Base-by-base conservation (phyloP, 2,113 vertebrate species). In the Talpa occidentalis region DNA sequence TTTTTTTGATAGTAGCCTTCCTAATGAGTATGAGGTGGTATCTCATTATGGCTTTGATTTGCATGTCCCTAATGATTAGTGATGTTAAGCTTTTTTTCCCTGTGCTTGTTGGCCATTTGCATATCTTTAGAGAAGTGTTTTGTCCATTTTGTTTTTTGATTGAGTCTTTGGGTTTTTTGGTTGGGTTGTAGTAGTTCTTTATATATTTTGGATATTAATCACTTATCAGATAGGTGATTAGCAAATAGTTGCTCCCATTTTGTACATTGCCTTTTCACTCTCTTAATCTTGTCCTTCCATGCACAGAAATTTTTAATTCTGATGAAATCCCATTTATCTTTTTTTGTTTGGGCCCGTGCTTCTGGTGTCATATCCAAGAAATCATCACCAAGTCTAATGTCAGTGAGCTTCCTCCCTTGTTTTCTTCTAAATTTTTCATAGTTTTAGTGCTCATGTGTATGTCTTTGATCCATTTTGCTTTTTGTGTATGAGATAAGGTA, bases 21-120 rank as follows among this genome's bases (percentile, higher is more conserved):
- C 28, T 84, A 64, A 76, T 79, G 70, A 14, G 15, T 74, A 8
- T 74, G 59, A 78, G 47, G 74, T 69, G 66, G 35, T 73, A 66
- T 30, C 42, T 73, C 30, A 32, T 40, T 44, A 77, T 44, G 66
- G 89, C 82, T 93, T 96, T 88, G 76, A 88, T 92, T 83, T 94
- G 77, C 66, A 77, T 88, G 66, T 94, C 62, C 35, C 76, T 95
- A 44, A 66, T 74, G 49, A 62, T 73, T 42, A 44, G 11, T 60
- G 28, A 88, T 37, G 17, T 40, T 74, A 42, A 79, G 28, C 47
- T 24, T 76, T 10, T 21, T 87, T 30, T 84, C 47, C 66, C 6
- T n/a, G 35, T 59, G 40, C 64, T 54, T 86, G 4, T 69, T 40
- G 35, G 42, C 10, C 22, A 54, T 88, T 74, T 74, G 37, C 74